Conservation (phyloP, 2,797 vertebrate genomes). For the Amblyraja radiata region DNA sequence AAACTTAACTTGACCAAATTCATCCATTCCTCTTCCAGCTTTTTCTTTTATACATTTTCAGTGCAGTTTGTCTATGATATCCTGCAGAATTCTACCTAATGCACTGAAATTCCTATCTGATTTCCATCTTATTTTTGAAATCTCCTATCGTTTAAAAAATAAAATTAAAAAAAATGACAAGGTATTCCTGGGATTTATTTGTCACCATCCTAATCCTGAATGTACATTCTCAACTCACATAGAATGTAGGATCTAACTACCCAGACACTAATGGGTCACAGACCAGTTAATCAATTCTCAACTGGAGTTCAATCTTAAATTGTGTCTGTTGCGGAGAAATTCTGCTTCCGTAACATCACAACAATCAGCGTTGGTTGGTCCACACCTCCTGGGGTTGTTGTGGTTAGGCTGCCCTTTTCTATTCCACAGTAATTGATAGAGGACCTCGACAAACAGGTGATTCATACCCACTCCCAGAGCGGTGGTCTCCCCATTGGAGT, state of each 20-base stretch:
- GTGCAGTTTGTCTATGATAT: neutral
- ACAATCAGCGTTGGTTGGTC: neutral
- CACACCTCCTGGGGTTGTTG: neutral
- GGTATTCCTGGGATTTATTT: neutral
- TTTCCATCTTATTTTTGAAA: neutral
- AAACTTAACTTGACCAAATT: neutral
- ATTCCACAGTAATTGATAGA: neutral
- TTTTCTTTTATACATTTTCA: neutral
- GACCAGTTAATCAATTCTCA: neutral
- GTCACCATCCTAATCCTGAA: neutral
- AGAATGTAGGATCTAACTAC: neutral
- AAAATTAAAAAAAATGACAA: neutral
- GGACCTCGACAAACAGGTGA: neutral
- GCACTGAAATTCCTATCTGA: neutral
- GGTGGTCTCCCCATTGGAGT: neutral
- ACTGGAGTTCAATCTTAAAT: neutral
- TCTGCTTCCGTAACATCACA: neutral
- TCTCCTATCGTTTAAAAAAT: too few relatives aligned
- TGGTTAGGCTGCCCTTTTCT: neutral
- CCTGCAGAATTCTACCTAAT: neutral
- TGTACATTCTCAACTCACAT: neutral
- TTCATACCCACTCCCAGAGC: neutral
- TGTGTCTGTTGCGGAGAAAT: neutral
- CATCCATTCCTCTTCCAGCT: neutral
- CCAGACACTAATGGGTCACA: neutral